These are phyloP conservation scores for Idris sp. DNA, from an alignment of 1,140 invertebrate species.

Conservation along the genomic window DNA sequence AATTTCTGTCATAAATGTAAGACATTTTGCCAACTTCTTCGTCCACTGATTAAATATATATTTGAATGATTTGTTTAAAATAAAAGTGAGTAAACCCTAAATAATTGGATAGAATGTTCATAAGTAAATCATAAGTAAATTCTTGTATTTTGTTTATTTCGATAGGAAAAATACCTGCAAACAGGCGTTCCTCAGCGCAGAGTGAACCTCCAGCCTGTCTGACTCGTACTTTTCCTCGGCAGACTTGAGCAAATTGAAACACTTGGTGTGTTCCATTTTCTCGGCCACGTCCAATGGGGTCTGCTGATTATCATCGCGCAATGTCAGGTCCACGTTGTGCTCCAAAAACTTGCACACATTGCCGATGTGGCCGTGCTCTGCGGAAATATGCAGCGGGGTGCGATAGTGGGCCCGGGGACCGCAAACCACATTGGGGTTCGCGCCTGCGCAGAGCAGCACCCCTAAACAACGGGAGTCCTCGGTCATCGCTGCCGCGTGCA, in stretches of 20 bases:
- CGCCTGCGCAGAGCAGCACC: constrained; percentile 86
- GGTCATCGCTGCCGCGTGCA: constrained; percentile 93
- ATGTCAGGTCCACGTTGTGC: constrained; percentile 83
- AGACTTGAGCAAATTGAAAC: constrained; percentile 83
- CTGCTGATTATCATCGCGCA: constrained; percentile 83
- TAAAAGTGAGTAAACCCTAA: too few relatives aligned
- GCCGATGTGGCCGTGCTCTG: constrained; percentile 86
- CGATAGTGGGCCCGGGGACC: constrained; percentile 82
- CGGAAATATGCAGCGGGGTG: constrained; percentile 89
- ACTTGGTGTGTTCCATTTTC: constrained; percentile 83
- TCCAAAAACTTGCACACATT: constrained; percentile 85
- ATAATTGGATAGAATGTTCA: too few relatives aligned
- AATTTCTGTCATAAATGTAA: too few relatives aligned
- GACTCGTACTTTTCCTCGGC: constrained; percentile 86
- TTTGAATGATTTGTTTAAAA: too few relatives aligned
- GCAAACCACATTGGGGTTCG: constrained; percentile 85
- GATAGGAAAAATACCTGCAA: constrained; percentile 63
- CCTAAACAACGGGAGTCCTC: constrained; percentile 88
- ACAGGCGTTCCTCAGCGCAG: constrained; percentile 85
- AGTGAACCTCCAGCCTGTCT: constrained; percentile 83
- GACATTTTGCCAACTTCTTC: too few relatives aligned
- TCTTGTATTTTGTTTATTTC: too few relatives aligned
- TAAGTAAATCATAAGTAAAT: too few relatives aligned
- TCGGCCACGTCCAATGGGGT: constrained; percentile 88
- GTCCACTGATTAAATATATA: too few relatives aligned